phyloP scores from a whole-genome alignment of 2,888 invertebrate species.

The Aproaerema taeniolella region DNA sequence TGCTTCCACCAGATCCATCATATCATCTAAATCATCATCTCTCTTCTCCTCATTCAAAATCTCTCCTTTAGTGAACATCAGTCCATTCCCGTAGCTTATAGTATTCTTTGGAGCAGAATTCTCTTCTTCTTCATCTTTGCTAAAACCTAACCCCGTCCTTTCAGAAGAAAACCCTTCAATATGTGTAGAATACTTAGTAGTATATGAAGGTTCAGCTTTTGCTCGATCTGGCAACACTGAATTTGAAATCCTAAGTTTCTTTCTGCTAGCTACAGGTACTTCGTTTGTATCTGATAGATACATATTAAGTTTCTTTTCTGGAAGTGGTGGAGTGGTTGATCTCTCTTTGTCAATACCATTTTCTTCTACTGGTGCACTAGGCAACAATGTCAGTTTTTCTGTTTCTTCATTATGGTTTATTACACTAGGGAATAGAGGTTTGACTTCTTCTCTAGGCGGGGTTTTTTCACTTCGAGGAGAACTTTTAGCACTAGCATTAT shows the following conservation, averaged over 20 bases:
- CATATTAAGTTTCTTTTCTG: constrained; percentile 56
- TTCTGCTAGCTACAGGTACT: constrained; percentile 38
- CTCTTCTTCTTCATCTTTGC: constrained; percentile 37
- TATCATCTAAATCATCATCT: constrained; percentile 51
- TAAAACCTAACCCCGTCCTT: constrained; percentile 68
- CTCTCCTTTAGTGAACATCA: constrained; percentile 74
- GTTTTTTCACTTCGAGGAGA: constrained; percentile 39
- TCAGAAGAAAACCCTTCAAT: constrained; percentile 66
- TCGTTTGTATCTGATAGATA: constrained; percentile 48
- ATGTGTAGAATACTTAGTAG: constrained; percentile 64
- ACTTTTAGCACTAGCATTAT: constrained; percentile 31
- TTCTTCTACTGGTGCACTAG: constrained; percentile 34
- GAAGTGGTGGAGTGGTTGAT: constrained; percentile 17
- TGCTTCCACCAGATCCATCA: constrained; percentile 61
- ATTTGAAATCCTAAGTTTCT: constrained; percentile 64
- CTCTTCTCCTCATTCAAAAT: constrained; percentile 58
- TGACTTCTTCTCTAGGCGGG: constrained; percentile 30
- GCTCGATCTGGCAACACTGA: constrained; percentile 57
- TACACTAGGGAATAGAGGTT: constrained; percentile 28
- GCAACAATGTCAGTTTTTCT: constrained; percentile 24
- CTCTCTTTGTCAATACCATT: constrained; percentile 27
- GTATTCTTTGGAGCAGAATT: constrained; percentile 46
- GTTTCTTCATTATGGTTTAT: constrained; percentile 33
- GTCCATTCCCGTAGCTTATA: constrained; percentile 57
- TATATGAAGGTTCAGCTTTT: constrained; percentile 50